Evolutionary conservation across 2,113 vertebrate genomes (phyloP).

Genomic region (Dasyornis broadbenti): DNA sequence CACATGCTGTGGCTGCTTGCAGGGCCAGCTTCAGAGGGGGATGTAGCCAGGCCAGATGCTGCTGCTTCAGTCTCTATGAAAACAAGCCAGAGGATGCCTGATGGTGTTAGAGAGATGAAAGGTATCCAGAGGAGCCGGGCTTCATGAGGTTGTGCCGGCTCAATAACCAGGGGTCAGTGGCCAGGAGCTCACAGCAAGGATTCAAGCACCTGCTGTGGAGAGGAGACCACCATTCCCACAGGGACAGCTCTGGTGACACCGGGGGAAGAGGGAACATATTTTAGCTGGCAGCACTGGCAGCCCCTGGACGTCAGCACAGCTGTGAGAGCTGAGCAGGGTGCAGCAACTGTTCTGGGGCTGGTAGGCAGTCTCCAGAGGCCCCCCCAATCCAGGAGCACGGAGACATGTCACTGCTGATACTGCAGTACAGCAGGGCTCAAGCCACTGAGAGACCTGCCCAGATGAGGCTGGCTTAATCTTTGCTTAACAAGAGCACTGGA

Average conservation of each 20-base stretch:
- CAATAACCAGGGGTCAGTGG: accelerated
- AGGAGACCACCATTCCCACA: accelerated
- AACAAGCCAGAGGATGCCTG: not conserved
- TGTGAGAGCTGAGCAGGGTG: not conserved
- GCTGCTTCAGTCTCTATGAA: not conserved
- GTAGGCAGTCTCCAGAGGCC: not conserved
- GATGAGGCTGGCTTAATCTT: not conserved
- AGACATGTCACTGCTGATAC: not conserved
- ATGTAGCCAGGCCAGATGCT: not conserved
- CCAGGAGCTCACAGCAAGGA: not conserved
- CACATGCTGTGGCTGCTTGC: accelerated
- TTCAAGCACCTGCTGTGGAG: no score
- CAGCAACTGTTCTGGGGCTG: not conserved
- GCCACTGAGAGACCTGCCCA: not conserved
- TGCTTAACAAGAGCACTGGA: slow-evolving; percentile 6
- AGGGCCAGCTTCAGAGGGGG: not conserved
- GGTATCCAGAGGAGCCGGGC: not conserved
- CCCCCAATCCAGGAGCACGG: not conserved
- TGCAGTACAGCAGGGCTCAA: not conserved
- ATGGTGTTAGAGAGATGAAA: not conserved
- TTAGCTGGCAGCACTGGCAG: not conserved
- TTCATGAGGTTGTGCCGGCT: not conserved
- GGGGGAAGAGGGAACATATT: accelerated
- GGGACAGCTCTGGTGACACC: not conserved
- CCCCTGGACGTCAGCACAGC: not conserved